Evolutionary conservation across 2,113 vertebrate species (phyloP).

Genomic region (Xiphophorus couchianus): DNA sequence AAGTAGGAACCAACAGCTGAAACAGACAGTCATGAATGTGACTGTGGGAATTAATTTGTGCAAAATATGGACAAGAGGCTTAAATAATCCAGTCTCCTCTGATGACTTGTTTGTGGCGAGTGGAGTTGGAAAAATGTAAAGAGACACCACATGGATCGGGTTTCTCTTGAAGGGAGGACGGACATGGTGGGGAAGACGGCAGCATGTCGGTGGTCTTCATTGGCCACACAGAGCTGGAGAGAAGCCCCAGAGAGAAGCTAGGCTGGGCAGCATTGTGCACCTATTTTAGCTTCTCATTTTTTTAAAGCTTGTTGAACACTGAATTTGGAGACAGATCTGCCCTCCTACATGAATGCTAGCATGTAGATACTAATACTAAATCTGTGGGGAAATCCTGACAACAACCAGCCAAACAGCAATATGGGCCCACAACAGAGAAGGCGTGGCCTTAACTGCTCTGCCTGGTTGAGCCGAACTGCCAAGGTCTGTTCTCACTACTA

Average conservation of each 20-base stretch:
- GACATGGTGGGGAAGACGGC: constrained; percentile 33
- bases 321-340: constrained; percentile 26
- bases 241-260: constrained; percentile 14
- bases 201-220: constrained; percentile 52
- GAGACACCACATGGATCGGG: constrained; percentile 70
- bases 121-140: constrained; percentile 64
- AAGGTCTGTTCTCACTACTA: too few relatives aligned
- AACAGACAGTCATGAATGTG: constrained; percentile 32
- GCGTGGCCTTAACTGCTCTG: neutral
- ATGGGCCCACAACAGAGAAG: neutral
- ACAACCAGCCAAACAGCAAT: neutral
- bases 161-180: constrained; percentile 64
- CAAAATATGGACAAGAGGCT: constrained; percentile 40
- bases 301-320: constrained; percentile 23
- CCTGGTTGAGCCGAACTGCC: too few relatives aligned
- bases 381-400: constrained; percentile 18
- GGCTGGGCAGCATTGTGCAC: constrained; percentile 32
- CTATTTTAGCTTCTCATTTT: constrained; percentile 53
- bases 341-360: constrained; percentile 7
- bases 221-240: constrained; percentile 53
- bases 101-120: constrained; percentile 52
- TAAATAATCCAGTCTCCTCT: constrained; percentile 30
- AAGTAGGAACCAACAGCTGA: constrained; percentile 23
- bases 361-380: constrained; percentile 5
- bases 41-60: constrained; percentile 7